Evolutionary conservation across 2,113 vertebrate species (phyloP), one percentile per base, ranked within the genome.

Genomic region (Beaufortia kweichowensis): DNA sequence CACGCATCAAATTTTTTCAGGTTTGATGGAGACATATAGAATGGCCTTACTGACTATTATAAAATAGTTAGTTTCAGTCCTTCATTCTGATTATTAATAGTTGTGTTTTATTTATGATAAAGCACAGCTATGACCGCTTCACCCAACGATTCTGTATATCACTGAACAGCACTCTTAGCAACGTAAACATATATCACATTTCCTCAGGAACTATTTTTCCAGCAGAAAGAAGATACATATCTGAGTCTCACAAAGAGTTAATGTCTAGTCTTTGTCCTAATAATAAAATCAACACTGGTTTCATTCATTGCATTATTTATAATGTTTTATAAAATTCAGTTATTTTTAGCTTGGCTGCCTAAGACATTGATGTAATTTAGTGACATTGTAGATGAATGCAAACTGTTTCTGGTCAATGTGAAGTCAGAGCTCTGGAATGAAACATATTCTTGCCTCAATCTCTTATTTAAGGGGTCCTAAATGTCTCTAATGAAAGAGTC

Each of bases 401-500:
- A 17, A 46, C 26, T n/a, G 24, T 56, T 43, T 60, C 29, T 64
- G 23, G 35, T 23, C 29, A 61, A 56, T 64, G 15, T 46, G 65
- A 53, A 56, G 56, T 62, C 62, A 81, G 21, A 10, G 66, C 26
- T 73, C 17, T 62, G 62, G 43, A 67, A 79, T 76, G 41, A 70
- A 28, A 12, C 29, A 55, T 63, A 68, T 41, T 60, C 67, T 61
- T 76, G 3, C 28, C 66, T 63, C 46, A 23, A 35, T 56, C 29
- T 61, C 59, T 63, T 55, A 29, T 79, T 66, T 63, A 61, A 59
- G 53, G 46, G 59, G 67, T 39, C n/a, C 21, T 72, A 57, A 64
- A 79, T 53, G 23, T 60, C 65, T 65, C 39, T 26, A 57, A 53
- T 79, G 61, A 82, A 76, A 62, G 59, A 72, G 19, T 41, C 75